phyloP scores from a whole-genome alignment of 2,797 vertebrate genomes.

The Peromyscus attwateri region DNA sequence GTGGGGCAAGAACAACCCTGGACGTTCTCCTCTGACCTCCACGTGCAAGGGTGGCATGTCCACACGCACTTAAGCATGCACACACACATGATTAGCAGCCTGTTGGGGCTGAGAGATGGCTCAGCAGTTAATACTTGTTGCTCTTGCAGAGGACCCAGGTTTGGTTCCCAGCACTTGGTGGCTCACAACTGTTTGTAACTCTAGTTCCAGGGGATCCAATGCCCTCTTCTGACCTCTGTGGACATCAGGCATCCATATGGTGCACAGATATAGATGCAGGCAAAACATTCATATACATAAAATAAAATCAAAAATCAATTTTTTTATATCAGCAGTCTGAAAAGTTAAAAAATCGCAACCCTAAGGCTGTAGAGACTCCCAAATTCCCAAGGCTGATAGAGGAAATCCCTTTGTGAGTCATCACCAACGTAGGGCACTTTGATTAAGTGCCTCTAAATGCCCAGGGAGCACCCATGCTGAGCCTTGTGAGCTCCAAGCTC shows the following conservation, averaged over 20 bases:
- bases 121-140: not conserved
- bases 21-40: not conserved
- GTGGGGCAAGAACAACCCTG: not conserved
- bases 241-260: not conserved
- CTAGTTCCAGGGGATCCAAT: not conserved
- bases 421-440: not conserved
- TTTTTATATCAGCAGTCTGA: not conserved
- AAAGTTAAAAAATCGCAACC: slow-evolving; percentile 1
- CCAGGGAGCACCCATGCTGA: not conserved
- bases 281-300: not conserved
- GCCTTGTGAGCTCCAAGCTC: not conserved
- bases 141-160: not conserved
- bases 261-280: not conserved
- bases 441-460: not conserved
- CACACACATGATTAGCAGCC: not conserved
- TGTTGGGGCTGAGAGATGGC: not conserved
- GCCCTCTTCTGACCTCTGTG: not conserved
- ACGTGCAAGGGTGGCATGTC: not conserved
- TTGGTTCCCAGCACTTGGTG: not conserved
- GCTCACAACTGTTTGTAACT: not conserved
- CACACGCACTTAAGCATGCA: not conserved
- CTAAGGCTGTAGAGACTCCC: not conserved
- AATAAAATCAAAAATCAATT: not conserved
- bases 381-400: not conserved
- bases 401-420: not conserved